Conservation (phyloP, 2,113 vertebrate genomes). For the Daphoenositta chrysoptera region DNA sequence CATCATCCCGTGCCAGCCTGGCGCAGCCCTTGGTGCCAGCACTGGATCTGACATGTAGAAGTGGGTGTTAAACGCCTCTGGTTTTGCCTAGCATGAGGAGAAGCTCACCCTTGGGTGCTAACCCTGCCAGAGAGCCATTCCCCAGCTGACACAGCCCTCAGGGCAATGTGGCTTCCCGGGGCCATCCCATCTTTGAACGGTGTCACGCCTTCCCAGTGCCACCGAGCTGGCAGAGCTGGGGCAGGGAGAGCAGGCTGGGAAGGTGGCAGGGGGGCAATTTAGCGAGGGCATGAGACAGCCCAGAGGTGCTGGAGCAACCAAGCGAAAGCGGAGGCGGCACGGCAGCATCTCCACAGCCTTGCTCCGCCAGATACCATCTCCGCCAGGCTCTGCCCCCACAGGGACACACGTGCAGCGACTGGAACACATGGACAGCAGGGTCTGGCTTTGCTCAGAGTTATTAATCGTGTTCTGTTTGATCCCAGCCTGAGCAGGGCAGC, state of each 20-base stretch:
- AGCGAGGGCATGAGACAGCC: background rate
- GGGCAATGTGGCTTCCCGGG: background rate
- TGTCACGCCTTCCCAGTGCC: background rate
- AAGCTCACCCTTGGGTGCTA: background rate
- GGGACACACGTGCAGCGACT: background rate
- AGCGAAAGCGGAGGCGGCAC: rapidly evolving
- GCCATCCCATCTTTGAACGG: background rate
- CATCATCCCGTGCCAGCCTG: background rate
- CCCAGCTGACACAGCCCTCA: background rate
- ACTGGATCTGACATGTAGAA: background rate
- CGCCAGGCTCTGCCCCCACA: rapidly evolving
- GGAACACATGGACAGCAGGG: background rate
- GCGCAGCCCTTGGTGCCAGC: background rate
- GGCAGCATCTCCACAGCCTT: background rate
- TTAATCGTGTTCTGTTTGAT: constrained; percentile 15
- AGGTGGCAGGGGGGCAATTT: background rate
- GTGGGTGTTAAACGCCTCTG: background rate
- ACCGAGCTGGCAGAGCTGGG: background rate
- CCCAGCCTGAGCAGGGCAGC: background rate
- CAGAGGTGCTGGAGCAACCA: background rate
- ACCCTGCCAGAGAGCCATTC: background rate
- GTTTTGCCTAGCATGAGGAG: rapidly evolving
- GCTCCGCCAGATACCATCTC: background rate
- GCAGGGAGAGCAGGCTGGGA: background rate
- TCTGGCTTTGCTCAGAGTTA: constrained; percentile 50